A percentile compares a stretch with the other conserved stretches of the same genome.
Conservation (phyloP, 2,888 invertebrate genomes). For the Glaucopsyche alexis region DNA sequence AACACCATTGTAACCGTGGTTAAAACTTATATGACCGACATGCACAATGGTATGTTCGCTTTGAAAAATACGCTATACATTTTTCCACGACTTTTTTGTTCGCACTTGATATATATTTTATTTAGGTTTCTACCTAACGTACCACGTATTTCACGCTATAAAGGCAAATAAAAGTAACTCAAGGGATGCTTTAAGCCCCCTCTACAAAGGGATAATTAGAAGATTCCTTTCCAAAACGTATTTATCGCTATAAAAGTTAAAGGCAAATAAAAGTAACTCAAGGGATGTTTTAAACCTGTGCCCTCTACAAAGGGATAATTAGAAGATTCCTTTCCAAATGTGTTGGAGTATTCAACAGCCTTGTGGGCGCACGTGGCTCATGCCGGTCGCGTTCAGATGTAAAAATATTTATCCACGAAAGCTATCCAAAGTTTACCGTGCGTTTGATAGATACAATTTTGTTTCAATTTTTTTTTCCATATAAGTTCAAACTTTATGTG, state of each 20-base stretch:
- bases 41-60: constrained; percentile 11
- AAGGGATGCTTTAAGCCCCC: not conserved
- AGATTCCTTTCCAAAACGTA: not conserved
- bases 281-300: not conserved
- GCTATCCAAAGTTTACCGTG: not conserved
- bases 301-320: not conserved
- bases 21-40: not conserved
- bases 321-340: not conserved
- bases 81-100: not conserved
- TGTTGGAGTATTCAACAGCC: not conserved
- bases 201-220: not conserved
- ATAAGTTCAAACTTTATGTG: no score
- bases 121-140: no score
- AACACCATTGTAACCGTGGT: not conserved
- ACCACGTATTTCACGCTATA: not conserved
- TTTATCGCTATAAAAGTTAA: not conserved
- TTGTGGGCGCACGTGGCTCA: not conserved
- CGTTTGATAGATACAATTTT: not conserved
- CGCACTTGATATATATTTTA: not conserved
- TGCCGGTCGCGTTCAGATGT: not conserved
- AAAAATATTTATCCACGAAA: not conserved
- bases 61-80: not conserved
- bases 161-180: not conserved
- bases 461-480: not conserved
- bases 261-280: not conserved